Base-by-base conservation (phyloP, 2,888 invertebrate genomes). In the Colletes collaris region DNA sequence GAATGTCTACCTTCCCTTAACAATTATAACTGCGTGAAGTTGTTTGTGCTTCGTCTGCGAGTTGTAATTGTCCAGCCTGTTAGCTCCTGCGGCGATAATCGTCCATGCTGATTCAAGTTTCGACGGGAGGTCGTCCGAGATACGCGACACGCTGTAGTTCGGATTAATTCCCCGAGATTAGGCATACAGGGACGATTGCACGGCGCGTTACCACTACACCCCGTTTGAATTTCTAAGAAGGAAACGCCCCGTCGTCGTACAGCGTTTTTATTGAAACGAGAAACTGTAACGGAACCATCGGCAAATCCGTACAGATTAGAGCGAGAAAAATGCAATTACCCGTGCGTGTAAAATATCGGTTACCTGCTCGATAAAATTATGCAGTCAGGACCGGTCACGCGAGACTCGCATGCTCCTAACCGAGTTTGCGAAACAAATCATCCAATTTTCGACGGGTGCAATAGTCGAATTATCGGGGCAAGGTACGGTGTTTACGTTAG, bases 121-220 rank as follows among this genome's bases (percentile, higher is more conserved):
- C 77, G 50, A 49, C 40, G 49, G n/a, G 10, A 46, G 63, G 19
- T 67, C 50, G 60, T 27, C 66, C 62, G 56, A 70, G 81, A 75
- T 68, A 67, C 58, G 50, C 27, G 77, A 62, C 62, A 82, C 58
- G 76, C 63, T 74, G 73, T 74, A 82, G 40, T 52, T 50, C 10
- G 70, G 65, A 65, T 79, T 85, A 84, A 81, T 84, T 76, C 67
- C 35, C 19, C 11, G 58, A 71, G 70, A 85, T 85, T 79, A 70
- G 70, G 70, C 67, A 79, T 69, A 55, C 58, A 13, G 71, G 44
- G 52, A 55, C 70, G 67, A 75, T 62, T 75, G 74, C 70, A 19
- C 64, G 27, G 60, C 52, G 50, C 7, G 52, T 27, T 16, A 37
- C 55, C 52, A 27, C 10, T 11, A 1, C 52, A 5, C 55, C 37